Conservation (phyloP, 2,797 vertebrate genomes). For the Crocodylus rhombifer region DNA sequence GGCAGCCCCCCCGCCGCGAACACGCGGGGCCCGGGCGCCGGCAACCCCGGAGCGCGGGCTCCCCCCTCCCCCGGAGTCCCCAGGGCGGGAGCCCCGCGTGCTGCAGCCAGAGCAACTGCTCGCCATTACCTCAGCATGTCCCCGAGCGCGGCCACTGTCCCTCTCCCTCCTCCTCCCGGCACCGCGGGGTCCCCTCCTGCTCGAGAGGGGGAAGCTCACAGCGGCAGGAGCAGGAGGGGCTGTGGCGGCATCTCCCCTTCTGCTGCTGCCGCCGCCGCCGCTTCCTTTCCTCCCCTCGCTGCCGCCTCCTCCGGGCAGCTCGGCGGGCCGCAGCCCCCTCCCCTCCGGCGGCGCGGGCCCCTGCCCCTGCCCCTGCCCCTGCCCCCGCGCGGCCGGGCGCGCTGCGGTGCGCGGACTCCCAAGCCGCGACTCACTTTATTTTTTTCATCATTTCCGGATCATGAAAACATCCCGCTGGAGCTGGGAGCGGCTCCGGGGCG, state of each 20-base stretch:
- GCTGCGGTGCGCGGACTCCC: slow-evolving; percentile 25
- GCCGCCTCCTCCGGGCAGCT: neutral
- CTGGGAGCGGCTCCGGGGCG: slow-evolving; percentile 60
- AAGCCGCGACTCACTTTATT: slow-evolving; percentile 73
- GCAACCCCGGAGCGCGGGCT: neutral
- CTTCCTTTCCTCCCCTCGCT: neutral
- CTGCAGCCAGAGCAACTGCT: neutral
- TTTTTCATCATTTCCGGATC: slow-evolving; percentile 93
- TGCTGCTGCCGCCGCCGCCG: neutral
- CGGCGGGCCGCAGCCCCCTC: neutral
- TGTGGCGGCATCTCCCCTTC: neutral
- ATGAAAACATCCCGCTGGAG: slow-evolving; percentile 77
- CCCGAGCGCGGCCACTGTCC: neutral
- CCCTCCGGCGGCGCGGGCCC: neutral
- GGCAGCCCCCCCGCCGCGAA: neutral
- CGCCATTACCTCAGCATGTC: slow-evolving; percentile 49
- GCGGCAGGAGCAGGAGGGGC: neutral
- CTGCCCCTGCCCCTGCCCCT: neutral
- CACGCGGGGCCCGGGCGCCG: neutral
- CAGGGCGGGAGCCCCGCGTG: rapidly evolving
- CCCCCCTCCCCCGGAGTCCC: neutral
- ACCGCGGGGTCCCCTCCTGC: neutral
- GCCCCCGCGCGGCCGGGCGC: neutral
- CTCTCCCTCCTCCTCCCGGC: neutral
- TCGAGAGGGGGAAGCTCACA: neutral